Evolutionary conservation across 2,888 invertebrate species (phyloP), one percentile per base, ranked within the genome.

Genomic region (Trichogramma evanescens): DNA sequence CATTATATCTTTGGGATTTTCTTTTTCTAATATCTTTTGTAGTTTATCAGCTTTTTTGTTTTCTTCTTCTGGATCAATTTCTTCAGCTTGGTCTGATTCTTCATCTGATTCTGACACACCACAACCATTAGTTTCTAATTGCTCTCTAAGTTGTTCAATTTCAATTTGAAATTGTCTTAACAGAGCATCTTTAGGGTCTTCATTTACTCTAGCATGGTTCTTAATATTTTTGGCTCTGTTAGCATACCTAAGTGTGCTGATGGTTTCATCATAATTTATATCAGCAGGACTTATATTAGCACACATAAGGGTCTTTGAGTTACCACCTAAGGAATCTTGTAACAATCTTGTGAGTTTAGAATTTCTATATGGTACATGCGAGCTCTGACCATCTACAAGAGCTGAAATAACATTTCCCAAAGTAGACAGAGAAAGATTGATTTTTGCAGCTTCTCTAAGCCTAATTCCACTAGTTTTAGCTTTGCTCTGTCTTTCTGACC

Each of bases 401-500:
- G 99, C 96, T 4, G 97, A 96, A 69, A 99, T 99, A 3, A 99
- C 99, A 80, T 98, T 98, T 40, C 98, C 98, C 58, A 99, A 81
- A 0, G 96, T 97, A 0, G 98, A 97, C 0, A 99, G 84, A 0
- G 98, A 98, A 64, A 97, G 85, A 82, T 98, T 98, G 68, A 99
- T 99, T 80, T 97, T 98, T 0, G 95, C 95, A 0, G 98, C 97
- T 79, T 99, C 98, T 73, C 95, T 92, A 57, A 98, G 81, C 1
- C 97, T 84, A 65, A 94, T 88, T 41, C 98, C 95, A 42, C 90
- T 88, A 0, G 98, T 94, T 71, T 96, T 96, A 0, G 98, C 97
- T 80, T 98, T 95, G 72, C 92, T 92, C 75, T 98, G 95, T 40
- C 99, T 84, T 78, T 99, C 99, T 0, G 97, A 98, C 55, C 99